Percentiles rank a stretch among this genome's conserved stretches.
These are phyloP conservation scores for Accipiter virgatus DNA, from an alignment of 2,113 vertebrate genomes.

Conservation along the genomic window DNA sequence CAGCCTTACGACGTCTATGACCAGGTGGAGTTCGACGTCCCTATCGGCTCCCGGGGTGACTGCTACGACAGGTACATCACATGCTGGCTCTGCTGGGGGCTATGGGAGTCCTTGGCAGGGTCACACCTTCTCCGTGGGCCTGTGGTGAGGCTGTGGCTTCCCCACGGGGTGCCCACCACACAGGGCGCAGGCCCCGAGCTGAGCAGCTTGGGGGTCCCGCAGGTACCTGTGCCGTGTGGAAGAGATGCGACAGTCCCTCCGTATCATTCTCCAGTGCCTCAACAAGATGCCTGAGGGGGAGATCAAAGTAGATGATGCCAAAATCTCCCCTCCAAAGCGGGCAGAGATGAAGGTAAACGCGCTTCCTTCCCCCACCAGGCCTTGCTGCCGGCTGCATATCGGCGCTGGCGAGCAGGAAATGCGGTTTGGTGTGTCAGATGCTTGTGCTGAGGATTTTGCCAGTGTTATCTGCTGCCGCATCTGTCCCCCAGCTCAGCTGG, in stretches of 20 bases:
- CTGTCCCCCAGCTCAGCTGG: not conserved
- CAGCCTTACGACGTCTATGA: conserved; percentile 94
- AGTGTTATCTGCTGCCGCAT: rapidly evolving
- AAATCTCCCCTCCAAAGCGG: conserved; percentile 91
- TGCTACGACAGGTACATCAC: conserved; percentile 87
- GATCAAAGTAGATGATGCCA: conserved; percentile 95
- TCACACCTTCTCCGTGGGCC: not conserved
- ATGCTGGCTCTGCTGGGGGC: rapidly evolving
- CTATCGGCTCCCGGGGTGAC: conserved; percentile 86
- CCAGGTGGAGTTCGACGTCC: conserved; percentile 92
- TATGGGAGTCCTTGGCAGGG: too few species aligned
- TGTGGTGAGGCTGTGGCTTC: not conserved
- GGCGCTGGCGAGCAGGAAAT: not conserved
- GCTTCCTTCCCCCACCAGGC: too few species aligned
- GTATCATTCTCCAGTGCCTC: conserved; percentile 88
- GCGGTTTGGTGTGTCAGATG: too few species aligned
- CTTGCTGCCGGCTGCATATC: rapidly evolving
- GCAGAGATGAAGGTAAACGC: conserved; percentile 92
- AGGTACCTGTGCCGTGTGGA: conserved; percentile 93
- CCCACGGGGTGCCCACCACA: rapidly evolving
- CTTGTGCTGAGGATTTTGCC: rapidly evolving
- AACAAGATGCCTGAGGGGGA: conserved; percentile 97
- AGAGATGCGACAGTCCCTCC: conserved; percentile 93
- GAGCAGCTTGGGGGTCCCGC: rapidly evolving
- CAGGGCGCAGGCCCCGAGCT: not conserved